These are phyloP conservation scores for Alces alces DNA, from an alignment of 2,113 vertebrate species.

Conservation along the genomic window DNA sequence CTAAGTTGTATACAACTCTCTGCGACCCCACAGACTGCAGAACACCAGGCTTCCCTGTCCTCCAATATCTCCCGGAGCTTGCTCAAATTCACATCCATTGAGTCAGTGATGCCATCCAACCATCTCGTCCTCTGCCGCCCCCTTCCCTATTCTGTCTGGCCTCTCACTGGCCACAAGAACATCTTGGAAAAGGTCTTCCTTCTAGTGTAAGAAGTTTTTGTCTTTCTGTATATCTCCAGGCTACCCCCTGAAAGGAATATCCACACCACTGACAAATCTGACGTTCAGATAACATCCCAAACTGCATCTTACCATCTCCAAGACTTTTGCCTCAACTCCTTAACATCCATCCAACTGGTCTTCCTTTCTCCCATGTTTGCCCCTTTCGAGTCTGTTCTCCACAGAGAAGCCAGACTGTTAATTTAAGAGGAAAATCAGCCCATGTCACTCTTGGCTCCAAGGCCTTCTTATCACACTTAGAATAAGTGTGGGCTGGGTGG, in stretches of 20 bases:
- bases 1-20: neutral
- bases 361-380: neutral
- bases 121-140: neutral
- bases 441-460: neutral
- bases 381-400: neutral
- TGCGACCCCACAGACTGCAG: accelerated
- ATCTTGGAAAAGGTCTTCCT: neutral
- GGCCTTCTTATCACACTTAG: neutral
- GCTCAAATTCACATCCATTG: neutral
- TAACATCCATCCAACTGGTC: neutral
- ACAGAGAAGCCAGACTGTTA: neutral
- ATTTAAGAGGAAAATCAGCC: neutral
- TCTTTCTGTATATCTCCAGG: neutral
- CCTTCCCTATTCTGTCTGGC: neutral
- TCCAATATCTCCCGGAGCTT: neutral
- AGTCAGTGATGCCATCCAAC: neutral
- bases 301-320: neutral
- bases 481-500: neutral
- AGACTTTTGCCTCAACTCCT: neutral
- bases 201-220: neutral
- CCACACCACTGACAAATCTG: neutral
- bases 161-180: neutral
- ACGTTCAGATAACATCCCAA: neutral
- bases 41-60: neutral
- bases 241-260: neutral